These are phyloP conservation scores for Leuctra nigra DNA, from an alignment of 2,888 invertebrate genomes.

Conservation along the genomic window DNA sequence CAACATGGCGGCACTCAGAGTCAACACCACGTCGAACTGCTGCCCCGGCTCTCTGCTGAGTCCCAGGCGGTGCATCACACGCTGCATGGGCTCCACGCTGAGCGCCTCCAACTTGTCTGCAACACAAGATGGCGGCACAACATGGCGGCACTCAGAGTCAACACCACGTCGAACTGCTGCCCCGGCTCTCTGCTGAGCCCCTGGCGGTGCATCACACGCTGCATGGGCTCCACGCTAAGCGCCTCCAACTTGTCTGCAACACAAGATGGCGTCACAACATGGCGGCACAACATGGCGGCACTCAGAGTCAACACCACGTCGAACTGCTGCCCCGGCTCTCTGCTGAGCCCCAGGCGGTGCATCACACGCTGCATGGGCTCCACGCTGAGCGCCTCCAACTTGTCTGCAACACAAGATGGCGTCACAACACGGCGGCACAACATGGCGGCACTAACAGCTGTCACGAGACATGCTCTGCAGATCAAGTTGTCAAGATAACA, in stretches of 20 bases:
- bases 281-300: no score
- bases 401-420: no score
- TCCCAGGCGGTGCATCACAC: conserved; percentile 35
- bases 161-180: conserved; percentile 26
- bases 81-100: conserved; percentile 34
- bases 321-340: conserved; percentile 20
- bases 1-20: no score
- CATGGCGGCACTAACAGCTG: no score
- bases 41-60: conserved; percentile 27
- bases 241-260: conserved; percentile 32
- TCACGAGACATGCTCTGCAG: no score
- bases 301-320: conserved; percentile 27
- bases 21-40: conserved; percentile 26
- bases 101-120: conserved; percentile 33
- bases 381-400: conserved; percentile 32
- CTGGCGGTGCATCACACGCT: conserved; percentile 34
- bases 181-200: conserved; percentile 31
- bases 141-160: conserved; percentile 27
- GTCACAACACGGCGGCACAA: no score
- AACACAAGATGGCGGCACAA: no score
- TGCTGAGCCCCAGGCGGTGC: conserved; percentile 32
- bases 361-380: conserved; percentile 36
- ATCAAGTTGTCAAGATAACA: no score
- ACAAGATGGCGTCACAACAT: no score
- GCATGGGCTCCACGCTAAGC: conserved; percentile 35